These are phyloP conservation scores for Morinoia aosen DNA, from an alignment of 2,888 invertebrate genomes.

Conservation along the genomic window DNA sequence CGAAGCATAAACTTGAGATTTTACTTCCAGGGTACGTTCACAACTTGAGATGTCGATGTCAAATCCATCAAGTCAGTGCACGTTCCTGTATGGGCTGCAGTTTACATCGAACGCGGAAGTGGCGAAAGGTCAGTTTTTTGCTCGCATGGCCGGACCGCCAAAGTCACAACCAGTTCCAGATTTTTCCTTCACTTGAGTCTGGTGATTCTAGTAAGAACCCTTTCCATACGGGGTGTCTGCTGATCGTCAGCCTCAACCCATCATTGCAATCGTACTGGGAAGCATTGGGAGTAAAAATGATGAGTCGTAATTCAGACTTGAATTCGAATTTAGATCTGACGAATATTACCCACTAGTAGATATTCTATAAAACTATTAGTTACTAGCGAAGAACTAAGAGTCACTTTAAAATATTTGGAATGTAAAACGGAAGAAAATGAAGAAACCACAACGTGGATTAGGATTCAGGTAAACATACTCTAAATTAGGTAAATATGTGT, in stretches of 20 bases:
- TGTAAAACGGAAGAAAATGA: background rate
- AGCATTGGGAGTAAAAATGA: too few relatives aligned
- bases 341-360: background rate
- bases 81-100: background rate
- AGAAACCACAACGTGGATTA: background rate
- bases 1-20: background rate
- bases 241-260: background rate
- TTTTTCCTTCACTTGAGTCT: background rate
- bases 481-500: background rate
- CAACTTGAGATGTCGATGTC: background rate
- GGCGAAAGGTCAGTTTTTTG: background rate
- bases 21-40: background rate
- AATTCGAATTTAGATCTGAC: too few relatives aligned
- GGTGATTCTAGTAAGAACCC: background rate
- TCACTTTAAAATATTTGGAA: background rate
- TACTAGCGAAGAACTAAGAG: background rate
- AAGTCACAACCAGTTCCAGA: background rate
- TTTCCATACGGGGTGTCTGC: background rate
- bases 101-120: background rate
- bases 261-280: too few relatives aligned
- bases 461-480: background rate
- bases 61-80: background rate
- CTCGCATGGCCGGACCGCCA: background rate
- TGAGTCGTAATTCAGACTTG: too few relatives aligned
- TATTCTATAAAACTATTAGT: background rate